Percentiles rank a stretch among this genome's conserved stretches.
Evolutionary conservation across 2,113 vertebrate genomes (phyloP).

Genomic region (Tangachromis dhanisi): DNA sequence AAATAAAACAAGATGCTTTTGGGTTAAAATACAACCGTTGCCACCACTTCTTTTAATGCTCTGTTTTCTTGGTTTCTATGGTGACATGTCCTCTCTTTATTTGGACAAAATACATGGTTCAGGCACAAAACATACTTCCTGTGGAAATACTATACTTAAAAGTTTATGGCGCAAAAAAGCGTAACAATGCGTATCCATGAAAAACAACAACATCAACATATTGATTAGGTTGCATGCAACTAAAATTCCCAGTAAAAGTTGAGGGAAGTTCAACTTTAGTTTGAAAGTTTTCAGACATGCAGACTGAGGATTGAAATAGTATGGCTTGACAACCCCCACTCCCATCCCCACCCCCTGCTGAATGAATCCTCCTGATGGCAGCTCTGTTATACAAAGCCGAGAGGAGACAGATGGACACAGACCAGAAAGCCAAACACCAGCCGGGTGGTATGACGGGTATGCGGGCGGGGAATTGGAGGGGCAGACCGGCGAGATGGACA

Average conservation of each 20-base stretch:
- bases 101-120: not conserved
- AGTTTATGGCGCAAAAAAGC: not conserved
- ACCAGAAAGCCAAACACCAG: conserved; percentile 40
- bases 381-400: conserved; percentile 27
- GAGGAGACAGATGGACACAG: conserved; percentile 55
- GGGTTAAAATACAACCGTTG: not conserved
- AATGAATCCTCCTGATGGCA: conserved; percentile 53
- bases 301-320: conserved; percentile 32
- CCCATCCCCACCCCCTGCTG: not conserved
- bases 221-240: not conserved
- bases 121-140: not conserved
- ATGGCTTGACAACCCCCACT: not conserved
- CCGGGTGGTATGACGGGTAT: conserved; percentile 14
- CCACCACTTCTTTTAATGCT: not conserved
- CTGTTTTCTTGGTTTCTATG: not conserved
- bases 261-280: not conserved
- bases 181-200: fast-evolving
- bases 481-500: not conserved
- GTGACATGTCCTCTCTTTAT: not conserved
- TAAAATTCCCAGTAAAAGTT: not conserved
- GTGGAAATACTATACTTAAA: not conserved
- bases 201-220: fast-evolving
- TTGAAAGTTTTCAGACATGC: not conserved
- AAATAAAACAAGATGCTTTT: not conserved
- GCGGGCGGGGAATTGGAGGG: not conserved